Evolutionary conservation across 2,113 vertebrate genomes (phyloP).

Genomic region (Oophaga pumilio): DNA sequence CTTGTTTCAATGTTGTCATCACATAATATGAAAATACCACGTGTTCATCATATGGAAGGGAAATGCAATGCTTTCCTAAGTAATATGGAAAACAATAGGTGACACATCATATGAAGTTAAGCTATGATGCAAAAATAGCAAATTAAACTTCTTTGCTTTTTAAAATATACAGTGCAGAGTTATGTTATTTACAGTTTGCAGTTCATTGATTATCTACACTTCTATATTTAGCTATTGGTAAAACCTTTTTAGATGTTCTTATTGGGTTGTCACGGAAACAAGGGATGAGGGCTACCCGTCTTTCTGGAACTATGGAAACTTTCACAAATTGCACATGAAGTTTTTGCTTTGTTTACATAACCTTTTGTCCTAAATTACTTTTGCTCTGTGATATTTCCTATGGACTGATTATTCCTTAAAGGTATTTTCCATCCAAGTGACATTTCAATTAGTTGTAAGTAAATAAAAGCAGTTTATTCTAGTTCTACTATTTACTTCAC

Average conservation of each 20-base stretch:
- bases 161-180: background rate
- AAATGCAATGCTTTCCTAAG: no score
- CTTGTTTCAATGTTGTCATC: no score
- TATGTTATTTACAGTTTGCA: background rate
- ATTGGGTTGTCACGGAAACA: conserved; percentile 42
- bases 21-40: no score
- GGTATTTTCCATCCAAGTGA: no score
- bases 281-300: background rate
- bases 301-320: conserved; percentile 26
- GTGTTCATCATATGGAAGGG: no score
- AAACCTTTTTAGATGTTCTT: conserved; percentile 37
- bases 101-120: no score
- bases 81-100: no score
- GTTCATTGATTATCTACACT: conserved; percentile 22
- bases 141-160: background rate
- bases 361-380: background rate
- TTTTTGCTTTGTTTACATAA: background rate
- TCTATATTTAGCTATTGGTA: conserved; percentile 16
- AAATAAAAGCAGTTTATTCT: background rate
- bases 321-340: background rate
- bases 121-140: no score
- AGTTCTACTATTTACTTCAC: background rate
- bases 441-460: no score
- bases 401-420: background rate
- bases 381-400: background rate